Percentiles rank a stretch among this genome's conserved stretches.
Evolutionary conservation across 2,113 vertebrate genomes (phyloP).

Genomic region (Centropristis striata): DNA sequence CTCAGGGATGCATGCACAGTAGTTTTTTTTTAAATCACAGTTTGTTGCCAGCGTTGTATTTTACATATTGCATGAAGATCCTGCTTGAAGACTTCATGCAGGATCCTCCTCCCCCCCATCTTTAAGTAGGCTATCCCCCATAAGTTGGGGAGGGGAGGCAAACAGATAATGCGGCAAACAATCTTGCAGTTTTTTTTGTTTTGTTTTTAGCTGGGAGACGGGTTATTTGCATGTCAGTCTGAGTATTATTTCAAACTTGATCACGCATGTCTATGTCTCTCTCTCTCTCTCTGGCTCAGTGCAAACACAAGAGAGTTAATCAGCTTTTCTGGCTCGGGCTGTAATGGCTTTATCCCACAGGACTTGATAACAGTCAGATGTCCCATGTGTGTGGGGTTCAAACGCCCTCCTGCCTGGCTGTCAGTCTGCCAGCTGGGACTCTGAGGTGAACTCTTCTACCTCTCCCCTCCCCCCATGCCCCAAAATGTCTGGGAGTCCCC

Average conservation of each 20-base stretch:
- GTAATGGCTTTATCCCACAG: conserved; percentile 76
- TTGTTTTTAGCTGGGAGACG: neutral
- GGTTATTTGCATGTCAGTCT: conserved; percentile 57
- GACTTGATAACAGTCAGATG: conserved; percentile 71
- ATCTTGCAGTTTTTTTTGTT: conserved; percentile 1
- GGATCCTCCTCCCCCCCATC: neutral
- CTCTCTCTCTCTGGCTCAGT: conserved; percentile 31
- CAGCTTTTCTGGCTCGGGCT: conserved; percentile 72
- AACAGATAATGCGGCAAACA: conserved; percentile 63
- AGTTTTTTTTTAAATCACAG: neutral
- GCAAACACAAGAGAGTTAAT: conserved; percentile 76
- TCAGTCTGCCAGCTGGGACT: conserved; percentile 80
- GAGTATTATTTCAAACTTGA: conserved; percentile 70
- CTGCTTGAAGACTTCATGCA: neutral
- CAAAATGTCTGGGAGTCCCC: conserved; percentile 37
- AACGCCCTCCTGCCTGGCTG: conserved; percentile 49
- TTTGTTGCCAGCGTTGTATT: neutral
- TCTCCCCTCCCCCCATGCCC: neutral
- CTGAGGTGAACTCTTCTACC: neutral
- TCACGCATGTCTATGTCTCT: conserved; percentile 37
- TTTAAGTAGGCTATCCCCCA: conserved; percentile 46
- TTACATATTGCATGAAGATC: conserved; percentile 1
- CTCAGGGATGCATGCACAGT: neutral
- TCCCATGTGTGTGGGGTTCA: conserved; percentile 71
- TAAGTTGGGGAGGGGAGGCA: conserved; percentile 39